Base-by-base conservation (phyloP, 2,113 vertebrate genomes). In the Ceratotherium simum region DNA sequence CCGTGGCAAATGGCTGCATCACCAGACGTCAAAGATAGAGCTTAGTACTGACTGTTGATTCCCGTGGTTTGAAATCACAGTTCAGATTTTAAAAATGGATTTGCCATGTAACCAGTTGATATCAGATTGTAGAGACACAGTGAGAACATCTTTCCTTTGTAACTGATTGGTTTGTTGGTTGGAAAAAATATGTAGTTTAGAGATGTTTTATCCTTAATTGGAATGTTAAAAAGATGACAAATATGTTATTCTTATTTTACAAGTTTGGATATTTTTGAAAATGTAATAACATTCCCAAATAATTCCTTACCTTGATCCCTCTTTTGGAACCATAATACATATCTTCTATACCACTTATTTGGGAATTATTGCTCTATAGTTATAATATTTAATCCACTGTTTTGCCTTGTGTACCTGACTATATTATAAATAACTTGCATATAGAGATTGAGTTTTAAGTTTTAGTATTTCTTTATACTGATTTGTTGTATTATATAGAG, bases 111-210 rank as follows among this genome's bases (percentile, higher is more conserved):
- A 76, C 58, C 60, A 69, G 9, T 88, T 96, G 72, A 64, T 84
- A 75, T 4, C n/a, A 81, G 25, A 39, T 80, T 51, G 3, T 90
- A 93, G 92, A 83, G 33, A 85, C 48, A 92, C 64, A 83, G 2
- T 91, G 58, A 95, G 78, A 70, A 23, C n/a, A 90, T 90, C 31
- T 62, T 96, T 42, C 56, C 31, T 89, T 91, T 96, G n/a, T 87
- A 76, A 92, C 25, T 90, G 60, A 94, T 88, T 81, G 67, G n/a
- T 72, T 96, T 46, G 27, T 95, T 89, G 62, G 4, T 36, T 69
- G 54, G 79, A 25, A 58, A 83, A 60, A 70, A 84, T 27, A 64
- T 16, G 33, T 42, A 60, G 75, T 70, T 56, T 96, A 89, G 48
- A 42, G 6, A 64, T 69, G 12, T 83, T 95, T 85, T 94, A 36